Base-by-base conservation (phyloP, 2,888 invertebrate species). In the Lacanobia oleracea region DNA sequence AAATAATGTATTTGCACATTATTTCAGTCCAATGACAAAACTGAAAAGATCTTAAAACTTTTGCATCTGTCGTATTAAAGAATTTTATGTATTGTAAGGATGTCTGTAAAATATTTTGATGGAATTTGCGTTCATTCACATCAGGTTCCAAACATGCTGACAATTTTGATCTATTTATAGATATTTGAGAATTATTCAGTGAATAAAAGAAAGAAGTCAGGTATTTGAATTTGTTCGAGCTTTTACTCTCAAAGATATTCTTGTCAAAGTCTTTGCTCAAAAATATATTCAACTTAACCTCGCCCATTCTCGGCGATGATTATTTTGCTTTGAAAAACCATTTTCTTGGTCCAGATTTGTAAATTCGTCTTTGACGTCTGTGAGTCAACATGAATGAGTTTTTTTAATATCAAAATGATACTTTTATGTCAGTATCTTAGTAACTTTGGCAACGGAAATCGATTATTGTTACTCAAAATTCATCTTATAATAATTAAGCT, bases 11-110 rank as follows among this genome's bases (percentile, higher is more conserved):
- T 16, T 16, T 23, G 7, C n/a, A 21, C n/a, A 5, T 45, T 0
- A 65, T 45, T 33, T n/a, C 2, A 23, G 56, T 65, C 14, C 2
- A 70, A 63, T 27, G 56, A 60, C 16, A 64, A 67, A 43, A 45
- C 9, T 56, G 1, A 43, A 69, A 23, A 16, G 21, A 37, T 53
- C 10, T 56, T 1, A 23, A 48, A 70, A 18, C n/a, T 43, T 54
- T 67, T 40, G 27, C 37, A 4, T 54, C 61, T n/a, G 14, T 56
- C 10, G 9, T 48, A 59, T 18, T 21, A 51, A 27, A 43, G 45
- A 68, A 51, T 82, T 82, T 72, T 61, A 70, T 73, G 67, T 63
- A 74, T 76, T 80, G 56, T 62, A 67, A 72, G 67, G 59, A 72
- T 9, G 59, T 72, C 53, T 68, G 64, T 65, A 84, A 76, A 59